Base-by-base conservation (phyloP, 1,140 invertebrate genomes). In the Ooceraea biroi region DNA sequence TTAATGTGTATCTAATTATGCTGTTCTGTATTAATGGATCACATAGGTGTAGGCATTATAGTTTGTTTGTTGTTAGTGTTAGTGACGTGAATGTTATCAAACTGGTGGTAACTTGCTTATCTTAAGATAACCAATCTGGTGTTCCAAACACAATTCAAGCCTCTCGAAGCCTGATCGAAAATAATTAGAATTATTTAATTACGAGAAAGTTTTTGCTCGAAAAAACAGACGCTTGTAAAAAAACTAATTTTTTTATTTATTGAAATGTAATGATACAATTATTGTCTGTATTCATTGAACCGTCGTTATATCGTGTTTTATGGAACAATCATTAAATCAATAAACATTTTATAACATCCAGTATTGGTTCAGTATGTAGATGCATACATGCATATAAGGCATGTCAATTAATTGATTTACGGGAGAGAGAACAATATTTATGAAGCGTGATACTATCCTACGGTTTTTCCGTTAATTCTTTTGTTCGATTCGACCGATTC, bases 31-130 rank as follows among this genome's bases (percentile, higher is more conserved):
- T 69, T 80, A 80, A 80, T 69, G 76, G 76, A 78, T 78, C 66
- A 30, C 68, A 78, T 78, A 25, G 50, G 48, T 78, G 50, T 7
- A 57, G 44, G 76, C 65, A 22, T 57, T 50, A 69, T 30, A 80
- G 76, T 80, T 80, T 80, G 76, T 69, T 80, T 80, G 76, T 80
- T 78, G 76, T 80, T 80, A 30, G 76, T 78, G 76, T 80, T 80
- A 30, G 76, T 80, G 69, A 69, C 63, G 46, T 80, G 76, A 65
- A 80, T 80, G 65, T 80, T 80, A 80, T 55, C 63, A 69, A 58
- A 80, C 63, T 69, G 41, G 48, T 48, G 22, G 66, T 80, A 80
- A 80, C 76, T 80, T 57, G 76, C 50, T 69, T 80, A 80, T 80
- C 76, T 80, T 57, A 69, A 80, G 76, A 80, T 30, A 80, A 80